phyloP scores from a whole-genome alignment of 2,888 invertebrate species.

The Dascillus cervinus region DNA sequence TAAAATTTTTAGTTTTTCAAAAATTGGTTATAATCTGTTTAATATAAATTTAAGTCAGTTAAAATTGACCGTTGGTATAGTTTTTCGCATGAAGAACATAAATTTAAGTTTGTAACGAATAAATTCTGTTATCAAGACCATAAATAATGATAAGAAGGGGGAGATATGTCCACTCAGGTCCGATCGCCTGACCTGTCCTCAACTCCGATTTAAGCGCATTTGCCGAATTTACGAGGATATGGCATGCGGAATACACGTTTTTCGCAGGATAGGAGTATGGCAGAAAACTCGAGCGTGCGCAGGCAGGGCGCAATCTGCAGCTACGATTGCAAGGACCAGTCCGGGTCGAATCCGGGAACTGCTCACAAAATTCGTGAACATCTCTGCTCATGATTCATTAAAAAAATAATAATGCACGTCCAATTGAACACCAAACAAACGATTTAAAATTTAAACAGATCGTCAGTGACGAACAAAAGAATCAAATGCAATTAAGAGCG shows the following conservation, averaged over 20 bases:
- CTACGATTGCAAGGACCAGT: slow-evolving; percentile 28
- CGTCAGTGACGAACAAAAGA: no score
- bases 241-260: slow-evolving; percentile 24
- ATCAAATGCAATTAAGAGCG: no score
- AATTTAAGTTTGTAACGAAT: no score
- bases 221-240: slow-evolving; percentile 15
- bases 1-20: no score
- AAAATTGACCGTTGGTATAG: no score
- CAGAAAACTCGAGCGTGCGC: slow-evolving; percentile 24
- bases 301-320: slow-evolving; percentile 28
- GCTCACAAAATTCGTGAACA: slow-evolving; percentile 19
- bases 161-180: background rate
- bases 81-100: no score
- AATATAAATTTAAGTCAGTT: no score
- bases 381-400: no score
- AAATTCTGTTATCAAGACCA: slow-evolving; percentile 3
- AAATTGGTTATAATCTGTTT: no score
- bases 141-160: slow-evolving; percentile 4
- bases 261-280: slow-evolving; percentile 13
- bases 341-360: slow-evolving; percentile 35
- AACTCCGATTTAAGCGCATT: slow-evolving; percentile 15
- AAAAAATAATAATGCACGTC: no score
- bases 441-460: no score
- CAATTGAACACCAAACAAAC: no score
- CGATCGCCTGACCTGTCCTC: slow-evolving; percentile 15